These are phyloP conservation scores for Anolis carolinensis DNA, from an alignment of 2,113 vertebrate species.

Conservation along the genomic window DNA sequence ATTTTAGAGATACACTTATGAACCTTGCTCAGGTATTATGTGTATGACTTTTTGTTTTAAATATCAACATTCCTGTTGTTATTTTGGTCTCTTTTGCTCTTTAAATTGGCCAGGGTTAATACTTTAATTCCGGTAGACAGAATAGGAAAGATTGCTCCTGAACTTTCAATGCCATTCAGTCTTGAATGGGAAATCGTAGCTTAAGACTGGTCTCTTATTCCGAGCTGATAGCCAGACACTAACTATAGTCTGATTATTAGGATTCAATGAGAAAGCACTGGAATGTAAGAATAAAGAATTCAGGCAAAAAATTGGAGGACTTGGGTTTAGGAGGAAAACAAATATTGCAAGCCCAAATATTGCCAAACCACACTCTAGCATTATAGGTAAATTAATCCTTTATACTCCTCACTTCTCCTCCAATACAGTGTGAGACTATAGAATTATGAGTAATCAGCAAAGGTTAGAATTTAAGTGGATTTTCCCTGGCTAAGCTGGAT, in stretches of 20 bases:
- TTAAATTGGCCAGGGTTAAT: neutral
- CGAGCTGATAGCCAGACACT: neutral
- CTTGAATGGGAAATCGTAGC: neutral
- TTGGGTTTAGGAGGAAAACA: neutral
- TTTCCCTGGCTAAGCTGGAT: too few species aligned
- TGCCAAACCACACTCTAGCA: neutral
- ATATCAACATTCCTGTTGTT: neutral
- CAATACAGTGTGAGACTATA: neutral
- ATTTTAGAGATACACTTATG: constrained; percentile 80
- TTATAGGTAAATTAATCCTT: neutral
- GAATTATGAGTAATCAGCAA: neutral
- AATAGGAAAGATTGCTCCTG: neutral
- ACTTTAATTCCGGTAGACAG: constrained; percentile 10
- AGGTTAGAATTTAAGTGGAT: too few species aligned
- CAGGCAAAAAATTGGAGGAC: neutral
- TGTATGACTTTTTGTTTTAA: neutral
- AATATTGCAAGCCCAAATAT: neutral
- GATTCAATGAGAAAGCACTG: neutral
- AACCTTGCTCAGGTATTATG: constrained; percentile 79
- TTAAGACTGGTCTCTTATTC: neutral
- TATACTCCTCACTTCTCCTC: neutral
- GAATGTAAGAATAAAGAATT: too few species aligned
- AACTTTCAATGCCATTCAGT: neutral
- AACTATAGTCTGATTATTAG: neutral
- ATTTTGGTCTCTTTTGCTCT: neutral